Conservation (phyloP, 1,140 invertebrate species). For the Dreissena rostriformis region DNA sequence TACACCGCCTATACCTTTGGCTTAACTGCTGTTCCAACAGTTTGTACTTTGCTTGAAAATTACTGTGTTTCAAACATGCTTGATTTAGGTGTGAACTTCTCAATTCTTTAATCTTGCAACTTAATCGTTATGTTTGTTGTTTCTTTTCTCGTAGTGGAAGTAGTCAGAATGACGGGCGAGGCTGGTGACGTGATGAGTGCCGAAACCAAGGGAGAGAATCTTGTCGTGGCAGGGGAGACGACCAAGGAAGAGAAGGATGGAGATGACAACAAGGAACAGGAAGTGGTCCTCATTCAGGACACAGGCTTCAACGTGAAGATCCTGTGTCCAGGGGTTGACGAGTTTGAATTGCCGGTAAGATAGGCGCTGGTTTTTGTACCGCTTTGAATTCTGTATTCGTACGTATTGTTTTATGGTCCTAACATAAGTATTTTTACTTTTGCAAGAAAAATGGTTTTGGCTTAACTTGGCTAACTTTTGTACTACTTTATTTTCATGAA, state of each 20-base stretch:
- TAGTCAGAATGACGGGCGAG: conserved; percentile 48
- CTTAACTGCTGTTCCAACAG: too few species aligned
- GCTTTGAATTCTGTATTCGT: too few species aligned
- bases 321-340: conserved; percentile 91
- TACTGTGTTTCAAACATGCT: too few species aligned
- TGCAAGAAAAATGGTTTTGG: too few species aligned
- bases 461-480: neutral
- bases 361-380: neutral
- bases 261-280: conserved; percentile 72
- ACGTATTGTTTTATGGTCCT: too few species aligned
- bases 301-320: conserved; percentile 96
- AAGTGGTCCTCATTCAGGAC: conserved; percentile 94
- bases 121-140: neutral
- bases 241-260: conserved; percentile 58
- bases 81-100: too few species aligned
- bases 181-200: neutral
- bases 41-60: too few species aligned
- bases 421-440: too few species aligned
- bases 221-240: conserved; percentile 10
- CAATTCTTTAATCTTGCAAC: neutral
- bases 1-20: too few species aligned
- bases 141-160: conserved; percentile 32
- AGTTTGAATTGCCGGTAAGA: conserved; percentile 92
- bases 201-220: conserved; percentile 25
- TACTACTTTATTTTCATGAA: too few species aligned